These are phyloP conservation scores for Myrmecobius fasciatus DNA, from an alignment of 2,113 vertebrate species.

Conservation along the genomic window DNA sequence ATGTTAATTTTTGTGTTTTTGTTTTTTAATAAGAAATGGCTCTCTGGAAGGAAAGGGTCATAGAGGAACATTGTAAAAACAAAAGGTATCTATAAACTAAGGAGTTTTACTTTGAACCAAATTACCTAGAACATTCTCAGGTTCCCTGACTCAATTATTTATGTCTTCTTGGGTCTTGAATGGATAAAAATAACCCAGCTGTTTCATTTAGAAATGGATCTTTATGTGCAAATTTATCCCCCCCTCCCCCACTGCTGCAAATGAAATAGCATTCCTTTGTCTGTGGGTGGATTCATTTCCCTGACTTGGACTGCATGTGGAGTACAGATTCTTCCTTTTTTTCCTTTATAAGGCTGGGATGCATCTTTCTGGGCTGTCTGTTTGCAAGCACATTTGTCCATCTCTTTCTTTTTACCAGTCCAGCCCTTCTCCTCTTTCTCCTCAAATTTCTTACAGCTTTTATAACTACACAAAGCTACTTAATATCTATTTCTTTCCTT, in stretches of 20 bases:
- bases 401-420: conserved; percentile 2
- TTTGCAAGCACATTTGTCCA: background rate
- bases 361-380: background rate
- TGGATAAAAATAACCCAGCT: conserved; percentile 74
- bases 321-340: background rate
- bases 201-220: conserved; percentile 71
- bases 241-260: conserved; percentile 46
- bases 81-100: background rate
- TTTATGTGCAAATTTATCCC: conserved; percentile 50
- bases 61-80: background rate
- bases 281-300: conserved; percentile 52
- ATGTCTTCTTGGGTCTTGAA: conserved; percentile 38
- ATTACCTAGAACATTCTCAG: background rate
- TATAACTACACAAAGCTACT: background rate
- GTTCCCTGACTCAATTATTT: background rate
- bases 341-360: conserved; percentile 10
- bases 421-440: background rate
- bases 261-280: conserved; percentile 64
- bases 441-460: background rate
- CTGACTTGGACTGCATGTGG: conserved; percentile 51
- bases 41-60: background rate
- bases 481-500: background rate
- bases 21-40: background rate
- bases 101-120: background rate
- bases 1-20: background rate